These are phyloP conservation scores for Maconellicoccus hirsutus DNA, from an alignment of 1,140 invertebrate genomes.

Conservation along the genomic window DNA sequence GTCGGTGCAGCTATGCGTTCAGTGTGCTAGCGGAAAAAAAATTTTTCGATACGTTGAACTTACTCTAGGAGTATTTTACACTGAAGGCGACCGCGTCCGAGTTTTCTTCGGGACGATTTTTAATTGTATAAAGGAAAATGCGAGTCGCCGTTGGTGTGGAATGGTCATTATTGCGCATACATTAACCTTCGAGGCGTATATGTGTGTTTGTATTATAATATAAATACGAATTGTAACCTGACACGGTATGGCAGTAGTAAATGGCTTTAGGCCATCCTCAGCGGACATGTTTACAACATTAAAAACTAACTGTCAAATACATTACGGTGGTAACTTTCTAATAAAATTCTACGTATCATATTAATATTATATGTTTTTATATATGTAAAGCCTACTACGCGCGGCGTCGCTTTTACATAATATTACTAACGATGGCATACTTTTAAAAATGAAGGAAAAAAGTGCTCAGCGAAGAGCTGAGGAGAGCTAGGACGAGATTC, in stretches of 20 bases:
- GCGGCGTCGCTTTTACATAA: not conserved
- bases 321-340: constrained; percentile 6
- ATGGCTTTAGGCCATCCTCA: not conserved
- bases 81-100: not conserved
- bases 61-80: not conserved
- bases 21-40: not conserved
- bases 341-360: constrained; percentile 18
- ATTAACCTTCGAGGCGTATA: not conserved
- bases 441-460: too few relatives aligned
- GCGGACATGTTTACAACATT: constrained; percentile 17
- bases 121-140: not conserved
- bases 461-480: too few relatives aligned
- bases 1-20: too few relatives aligned
- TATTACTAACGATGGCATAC: not conserved
- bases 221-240: not conserved
- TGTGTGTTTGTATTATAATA: not conserved
- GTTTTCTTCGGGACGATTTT: not conserved
- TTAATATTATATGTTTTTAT: constrained; percentile 6
- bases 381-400: not conserved
- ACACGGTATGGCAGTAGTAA: not conserved
- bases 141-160: not conserved
- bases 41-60: not conserved
- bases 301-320: constrained; percentile 7
- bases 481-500: too few relatives aligned
- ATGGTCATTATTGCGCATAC: not conserved